phyloP scores from a whole-genome alignment of 2,113 vertebrate species.

The Eleginops maclovinus region DNA sequence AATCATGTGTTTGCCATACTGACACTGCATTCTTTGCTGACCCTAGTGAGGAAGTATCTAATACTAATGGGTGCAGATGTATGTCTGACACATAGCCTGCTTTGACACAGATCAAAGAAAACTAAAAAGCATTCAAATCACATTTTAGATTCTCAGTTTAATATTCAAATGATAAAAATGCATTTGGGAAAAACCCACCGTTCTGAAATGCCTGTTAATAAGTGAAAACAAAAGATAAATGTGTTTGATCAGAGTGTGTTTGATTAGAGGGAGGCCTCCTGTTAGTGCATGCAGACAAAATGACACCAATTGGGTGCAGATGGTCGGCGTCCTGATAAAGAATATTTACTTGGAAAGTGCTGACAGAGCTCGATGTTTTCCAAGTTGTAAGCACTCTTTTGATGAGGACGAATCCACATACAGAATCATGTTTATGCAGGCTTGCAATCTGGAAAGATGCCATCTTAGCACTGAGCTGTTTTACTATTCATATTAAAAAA shows the following conservation, averaged over 20 bases:
- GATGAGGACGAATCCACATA: conserved; percentile 37
- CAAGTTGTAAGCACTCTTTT: conserved; percentile 26
- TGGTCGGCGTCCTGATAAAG: conserved; percentile 11
- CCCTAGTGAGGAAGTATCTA: neutral
- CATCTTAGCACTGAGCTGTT: conserved; percentile 40
- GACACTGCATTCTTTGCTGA: neutral
- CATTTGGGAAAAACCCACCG: neutral
- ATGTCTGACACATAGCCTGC: neutral
- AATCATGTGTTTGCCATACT: neutral
- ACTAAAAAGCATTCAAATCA: neutral
- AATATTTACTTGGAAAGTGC: conserved; percentile 35
- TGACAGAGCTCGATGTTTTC: conserved; percentile 24
- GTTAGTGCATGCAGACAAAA: conserved; percentile 2
- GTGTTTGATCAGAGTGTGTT: neutral
- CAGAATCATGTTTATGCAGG: conserved; percentile 51
- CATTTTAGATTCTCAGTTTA: neutral
- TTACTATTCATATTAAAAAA: conserved; percentile 24
- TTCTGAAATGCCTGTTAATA: neutral
- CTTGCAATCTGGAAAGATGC: conserved; percentile 33
- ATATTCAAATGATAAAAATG: neutral
- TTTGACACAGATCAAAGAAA: neutral
- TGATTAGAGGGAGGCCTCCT: neutral
- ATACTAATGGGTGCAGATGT: neutral
- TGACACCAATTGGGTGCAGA: conserved; percentile 24
- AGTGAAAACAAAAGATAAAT: neutral